These are phyloP conservation scores for Drosophila simulans DNA, from an alignment of 1,140 invertebrate species.

Conservation along the genomic window DNA sequence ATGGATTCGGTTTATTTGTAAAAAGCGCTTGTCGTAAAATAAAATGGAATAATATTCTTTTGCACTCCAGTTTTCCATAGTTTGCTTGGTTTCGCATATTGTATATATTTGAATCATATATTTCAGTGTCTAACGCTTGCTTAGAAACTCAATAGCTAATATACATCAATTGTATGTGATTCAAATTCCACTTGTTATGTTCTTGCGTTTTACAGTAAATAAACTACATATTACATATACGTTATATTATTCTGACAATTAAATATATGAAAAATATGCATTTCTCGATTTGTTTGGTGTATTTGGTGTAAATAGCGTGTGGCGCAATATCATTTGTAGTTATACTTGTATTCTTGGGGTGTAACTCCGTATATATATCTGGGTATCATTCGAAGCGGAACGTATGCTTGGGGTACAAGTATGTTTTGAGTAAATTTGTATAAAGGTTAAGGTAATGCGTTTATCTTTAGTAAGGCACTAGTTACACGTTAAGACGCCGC, in stretches of 20 bases:
- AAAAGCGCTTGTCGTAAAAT: conserved; percentile 80
- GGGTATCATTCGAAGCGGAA: conserved; percentile 46
- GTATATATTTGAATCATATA: conserved; percentile 43
- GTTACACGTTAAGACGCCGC: conserved; percentile 69
- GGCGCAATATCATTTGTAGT: conserved; percentile 55
- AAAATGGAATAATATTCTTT: conserved; percentile 70
- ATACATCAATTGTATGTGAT: conserved; percentile 50
- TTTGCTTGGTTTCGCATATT: conserved; percentile 52
- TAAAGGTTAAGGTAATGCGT: conserved; percentile 84
- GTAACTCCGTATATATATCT: conserved; percentile 31
- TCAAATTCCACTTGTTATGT: conserved; percentile 17
- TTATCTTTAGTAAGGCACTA: conserved; percentile 85
- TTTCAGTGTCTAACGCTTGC: conserved; percentile 38
- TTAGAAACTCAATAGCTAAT: conserved; percentile 61
- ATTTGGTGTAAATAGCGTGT: conserved; percentile 78
- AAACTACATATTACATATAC: conserved; percentile 47
- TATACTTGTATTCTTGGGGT: conserved; percentile 41
- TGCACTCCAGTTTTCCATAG: conserved; percentile 72
- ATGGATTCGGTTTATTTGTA: conserved; percentile 62
- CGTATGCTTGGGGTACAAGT: conserved; percentile 36
- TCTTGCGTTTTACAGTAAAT: conserved; percentile 51
- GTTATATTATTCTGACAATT: conserved; percentile 54
- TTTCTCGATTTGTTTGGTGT: conserved; percentile 45
- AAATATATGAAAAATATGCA: conserved; percentile 69
- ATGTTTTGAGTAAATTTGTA: conserved; percentile 77